Evolutionary conservation across 2,113 vertebrate species (phyloP).

Genomic region (Rhabdomys dilectus): DNA sequence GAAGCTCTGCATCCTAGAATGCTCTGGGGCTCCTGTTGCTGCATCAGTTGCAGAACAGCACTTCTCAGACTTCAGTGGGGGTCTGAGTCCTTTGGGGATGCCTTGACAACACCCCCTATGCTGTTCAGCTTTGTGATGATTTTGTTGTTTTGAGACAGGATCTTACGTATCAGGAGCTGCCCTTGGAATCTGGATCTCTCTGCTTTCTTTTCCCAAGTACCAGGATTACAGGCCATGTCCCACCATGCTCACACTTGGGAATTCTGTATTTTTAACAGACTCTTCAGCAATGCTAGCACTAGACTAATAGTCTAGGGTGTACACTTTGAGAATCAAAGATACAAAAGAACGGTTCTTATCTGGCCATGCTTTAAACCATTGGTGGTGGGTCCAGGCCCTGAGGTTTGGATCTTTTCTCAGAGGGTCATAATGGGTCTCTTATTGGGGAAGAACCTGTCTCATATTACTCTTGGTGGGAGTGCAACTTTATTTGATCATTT

Average conservation of each 20-base stretch:
- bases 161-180: background rate
- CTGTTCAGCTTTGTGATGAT: background rate
- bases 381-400: background rate
- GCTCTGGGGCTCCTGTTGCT: background rate
- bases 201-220: no score
- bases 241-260: background rate
- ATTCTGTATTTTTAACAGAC: conserved; percentile 11
- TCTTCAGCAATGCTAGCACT: background rate
- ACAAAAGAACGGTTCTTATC: background rate
- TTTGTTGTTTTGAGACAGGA: background rate
- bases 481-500: background rate
- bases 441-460: background rate
- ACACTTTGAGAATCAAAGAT: conserved; percentile 20
- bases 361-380: background rate
- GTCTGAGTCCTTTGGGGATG: background rate
- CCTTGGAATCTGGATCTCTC: background rate
- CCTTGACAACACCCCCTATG: background rate
- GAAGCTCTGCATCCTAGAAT: background rate
- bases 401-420: background rate
- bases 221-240: background rate
- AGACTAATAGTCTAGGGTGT: background rate
- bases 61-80: background rate
- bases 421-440: background rate
- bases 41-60: background rate
- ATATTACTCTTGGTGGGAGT: background rate